Conservation (phyloP, 1,140 invertebrate species). For the Antheraea mylitta region DNA sequence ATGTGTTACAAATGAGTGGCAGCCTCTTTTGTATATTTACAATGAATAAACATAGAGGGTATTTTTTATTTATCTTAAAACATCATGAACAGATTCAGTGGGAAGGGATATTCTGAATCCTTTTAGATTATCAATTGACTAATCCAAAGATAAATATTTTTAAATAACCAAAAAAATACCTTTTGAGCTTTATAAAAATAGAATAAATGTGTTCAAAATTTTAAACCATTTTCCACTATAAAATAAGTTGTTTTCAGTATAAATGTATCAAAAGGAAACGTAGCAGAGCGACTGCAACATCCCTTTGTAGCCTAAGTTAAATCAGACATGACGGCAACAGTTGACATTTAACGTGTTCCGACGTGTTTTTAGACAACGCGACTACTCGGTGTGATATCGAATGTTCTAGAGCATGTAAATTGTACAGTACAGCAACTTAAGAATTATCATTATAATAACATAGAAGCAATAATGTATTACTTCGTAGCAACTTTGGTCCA, state of each 20-base stretch:
- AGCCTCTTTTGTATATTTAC: too few relatives aligned
- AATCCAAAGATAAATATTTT: too few relatives aligned
- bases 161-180: too few relatives aligned
- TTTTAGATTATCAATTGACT: too few relatives aligned
- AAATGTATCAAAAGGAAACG: background rate
- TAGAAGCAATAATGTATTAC: too few relatives aligned
- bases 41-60: too few relatives aligned
- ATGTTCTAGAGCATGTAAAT: background rate
- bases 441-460: background rate
- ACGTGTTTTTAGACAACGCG: slow-evolving; percentile 56
- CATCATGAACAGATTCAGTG: too few relatives aligned
- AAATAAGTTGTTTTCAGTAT: background rate
- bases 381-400: slow-evolving; percentile 11
- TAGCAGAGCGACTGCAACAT: background rate
- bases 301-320: slow-evolving; percentile 44
- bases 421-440: background rate
- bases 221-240: background rate
- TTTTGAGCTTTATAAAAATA: too few relatives aligned
- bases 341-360: slow-evolving; percentile 56
- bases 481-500: too few relatives aligned
- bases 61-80: too few relatives aligned
- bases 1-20: too few relatives aligned
- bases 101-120: too few relatives aligned
- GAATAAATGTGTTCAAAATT: background rate
- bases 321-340: slow-evolving; percentile 45